Evolutionary conservation across 1,140 invertebrate genomes (phyloP).

Genomic region (Drosophila lini): DNA sequence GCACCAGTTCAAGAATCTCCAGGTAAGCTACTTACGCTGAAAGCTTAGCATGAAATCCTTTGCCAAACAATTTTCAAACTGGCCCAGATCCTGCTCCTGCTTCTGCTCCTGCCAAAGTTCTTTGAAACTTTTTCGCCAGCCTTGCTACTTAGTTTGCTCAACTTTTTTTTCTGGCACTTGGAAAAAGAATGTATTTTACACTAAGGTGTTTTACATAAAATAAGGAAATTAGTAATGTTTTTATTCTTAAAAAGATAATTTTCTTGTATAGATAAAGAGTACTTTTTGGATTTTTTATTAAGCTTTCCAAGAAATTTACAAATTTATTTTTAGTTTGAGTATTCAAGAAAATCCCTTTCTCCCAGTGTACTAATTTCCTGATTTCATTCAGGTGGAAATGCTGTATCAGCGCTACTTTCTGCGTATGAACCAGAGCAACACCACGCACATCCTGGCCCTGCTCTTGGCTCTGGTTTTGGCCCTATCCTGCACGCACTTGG

Average conservation of each 20-base stretch:
- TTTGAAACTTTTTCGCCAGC: slow-evolving; percentile 38
- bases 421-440: slow-evolving; percentile 95
- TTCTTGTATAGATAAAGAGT: too few relatives aligned
- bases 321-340: too few relatives aligned
- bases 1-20: slow-evolving; percentile 89
- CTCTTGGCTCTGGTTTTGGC: slow-evolving; percentile 89
- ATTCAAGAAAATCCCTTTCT: too few relatives aligned
- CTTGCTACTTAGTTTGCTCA: slow-evolving; percentile 28
- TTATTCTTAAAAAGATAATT: background rate
- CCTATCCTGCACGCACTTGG: slow-evolving; percentile 86
- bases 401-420: slow-evolving; percentile 96
- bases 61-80: slow-evolving; percentile 43
- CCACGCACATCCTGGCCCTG: slow-evolving; percentile 92
- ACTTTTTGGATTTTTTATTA: too few relatives aligned
- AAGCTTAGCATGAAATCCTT: slow-evolving; percentile 48
- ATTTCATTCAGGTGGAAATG: slow-evolving; percentile 90
- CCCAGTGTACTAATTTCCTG: slow-evolving; percentile 5
- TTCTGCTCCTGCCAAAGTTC: slow-evolving; percentile 3
- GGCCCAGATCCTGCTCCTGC: background rate
- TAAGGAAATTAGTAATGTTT: background rate
- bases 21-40: slow-evolving; percentile 85
- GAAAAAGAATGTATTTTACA: background rate
- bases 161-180: slow-evolving; percentile 21
- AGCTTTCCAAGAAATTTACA: too few relatives aligned
- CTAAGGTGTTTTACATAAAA: background rate